phyloP scores from a whole-genome alignment of 1,140 invertebrate genomes.

The Hermetia illucens region DNA sequence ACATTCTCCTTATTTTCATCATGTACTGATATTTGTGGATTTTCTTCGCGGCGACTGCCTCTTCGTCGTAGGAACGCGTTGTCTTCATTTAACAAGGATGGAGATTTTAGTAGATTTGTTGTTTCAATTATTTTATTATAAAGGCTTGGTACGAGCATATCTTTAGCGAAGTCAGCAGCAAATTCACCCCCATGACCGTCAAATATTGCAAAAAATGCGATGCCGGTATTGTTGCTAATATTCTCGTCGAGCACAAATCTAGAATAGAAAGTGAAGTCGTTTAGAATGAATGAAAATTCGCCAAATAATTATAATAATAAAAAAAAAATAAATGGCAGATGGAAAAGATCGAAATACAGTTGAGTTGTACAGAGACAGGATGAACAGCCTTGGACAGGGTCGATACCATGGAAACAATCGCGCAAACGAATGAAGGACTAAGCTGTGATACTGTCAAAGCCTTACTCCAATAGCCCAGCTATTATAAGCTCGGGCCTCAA shows the following conservation, averaged over 20 bases:
- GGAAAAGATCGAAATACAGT: no score
- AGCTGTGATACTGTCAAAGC: no score
- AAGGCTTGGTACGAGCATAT: slow-evolving; percentile 62
- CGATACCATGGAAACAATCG: no score
- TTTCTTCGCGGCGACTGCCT: background rate
- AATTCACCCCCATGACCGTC: slow-evolving; percentile 93
- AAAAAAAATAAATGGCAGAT: no score
- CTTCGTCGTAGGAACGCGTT: background rate
- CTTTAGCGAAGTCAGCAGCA: slow-evolving; percentile 79
- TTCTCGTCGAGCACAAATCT: slow-evolving; percentile 64
- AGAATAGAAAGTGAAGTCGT: slow-evolving; percentile 1
- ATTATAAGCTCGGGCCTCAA: no score
- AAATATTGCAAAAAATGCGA: slow-evolving; percentile 82
- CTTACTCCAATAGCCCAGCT: no score
- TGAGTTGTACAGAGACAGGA: no score
- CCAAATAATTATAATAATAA: no score
- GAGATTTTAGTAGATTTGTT: slow-evolving; percentile 42
- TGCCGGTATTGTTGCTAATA: slow-evolving; percentile 49
- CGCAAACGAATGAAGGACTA: no score
- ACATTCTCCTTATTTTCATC: slow-evolving; percentile 22
- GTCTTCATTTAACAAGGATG: slow-evolving; percentile 1
- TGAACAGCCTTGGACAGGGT: no score
- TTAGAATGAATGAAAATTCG: no score
- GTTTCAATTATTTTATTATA: slow-evolving; percentile 58
- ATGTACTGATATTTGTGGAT: slow-evolving; percentile 3